Base-by-base conservation (phyloP, 2,888 invertebrate species). In the Eupithecia insigniata region DNA sequence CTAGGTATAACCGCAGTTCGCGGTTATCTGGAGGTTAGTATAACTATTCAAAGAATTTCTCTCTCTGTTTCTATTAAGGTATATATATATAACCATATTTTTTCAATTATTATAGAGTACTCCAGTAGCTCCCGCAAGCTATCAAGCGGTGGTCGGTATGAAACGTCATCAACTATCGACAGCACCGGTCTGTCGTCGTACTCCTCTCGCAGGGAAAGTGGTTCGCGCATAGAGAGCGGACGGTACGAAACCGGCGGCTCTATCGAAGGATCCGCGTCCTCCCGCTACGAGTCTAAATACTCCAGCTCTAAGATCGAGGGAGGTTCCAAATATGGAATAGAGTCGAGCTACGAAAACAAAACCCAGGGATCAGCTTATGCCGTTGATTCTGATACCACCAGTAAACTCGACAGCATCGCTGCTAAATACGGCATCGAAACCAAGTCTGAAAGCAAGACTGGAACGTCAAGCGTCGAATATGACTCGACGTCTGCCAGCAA, bases 1-100 rank as follows among this genome's bases (percentile, higher is more conserved):
- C 96, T 80, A 95, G 96, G 83, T 96, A 95, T 84, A 95, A 95
- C 90, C 94, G 95, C 87, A 95, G 95, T 83, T 95, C 95, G 85
- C 95, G 95, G 90, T 93, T 95, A 66, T 94, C 95, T 84, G 96
- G 96, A 95, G 95, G 96, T 96, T 87, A 87, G 43, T 32, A 43
- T 28, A 36, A 16, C 26, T 34, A 16, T 22, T 7, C 5, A 64
- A 6, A n/a, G 43, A 26, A n/a, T 39, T 36, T 36, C 5, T 7
- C 10, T 7, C 2, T 64, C 34, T 12, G 3, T 64, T 36, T 22
- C 1, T 22, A 1, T 14, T 64, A 5, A 14, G 5, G 14, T 64
- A 28, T 60, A 30, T n/a, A n/a, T n/a, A n/a, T n/a, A 30, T 60
- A 1, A 30, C 0, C 26, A 32, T 62, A n/a, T 32, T n/a, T 55